Evolutionary conservation across 2,888 invertebrate genomes (phyloP), one percentile per base, ranked within the genome.

Genomic region (Synergus gifuensis): DNA sequence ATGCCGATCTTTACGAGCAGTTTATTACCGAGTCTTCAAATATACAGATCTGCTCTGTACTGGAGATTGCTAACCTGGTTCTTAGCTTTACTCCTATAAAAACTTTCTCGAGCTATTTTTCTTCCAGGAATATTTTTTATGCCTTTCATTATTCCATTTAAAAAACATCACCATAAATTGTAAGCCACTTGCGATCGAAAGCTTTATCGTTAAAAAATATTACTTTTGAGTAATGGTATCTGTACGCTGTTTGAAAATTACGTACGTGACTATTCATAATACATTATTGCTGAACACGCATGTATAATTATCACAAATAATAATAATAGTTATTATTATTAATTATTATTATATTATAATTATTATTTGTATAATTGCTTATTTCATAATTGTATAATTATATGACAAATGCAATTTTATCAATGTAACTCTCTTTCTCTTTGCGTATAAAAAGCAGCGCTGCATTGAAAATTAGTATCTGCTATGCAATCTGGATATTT

Each of bases 11-110:
- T 60, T 64, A 64, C 36, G 40, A 64, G 64, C 64, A 40, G 60
- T 60, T 60, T 60, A 60, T 60, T 60, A 60, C 22, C 60, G 60
- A 60, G n/a, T 60, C n/a, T 18, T 60, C 60, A 60, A 18, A 60
- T 60, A 60, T 60, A 60, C 60, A 60, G 22, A 11, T 49, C 49
- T n/a, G 49, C 49, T 60, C 60, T 60, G 1, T 22, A 60, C 11
- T 60, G 60, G 11, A 60, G 18, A 60, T 60, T 11, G 22, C n/a
- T 60, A 60, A 22, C 22, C 60, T 60, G 18, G 11, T 60, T 60
- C 60, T 60, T 60, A 22, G 22, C 9, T 22, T 22, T 60, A 9
- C 60, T 2, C 22, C 11, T 12, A 60, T 60, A 22, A 11, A 18
- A 22, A 60, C 8, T 22, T 60, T 9, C 11, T 22, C 60, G 2